Evolutionary conservation across 2,797 vertebrate species (phyloP).

Genomic region (Molossus molossus): DNA sequence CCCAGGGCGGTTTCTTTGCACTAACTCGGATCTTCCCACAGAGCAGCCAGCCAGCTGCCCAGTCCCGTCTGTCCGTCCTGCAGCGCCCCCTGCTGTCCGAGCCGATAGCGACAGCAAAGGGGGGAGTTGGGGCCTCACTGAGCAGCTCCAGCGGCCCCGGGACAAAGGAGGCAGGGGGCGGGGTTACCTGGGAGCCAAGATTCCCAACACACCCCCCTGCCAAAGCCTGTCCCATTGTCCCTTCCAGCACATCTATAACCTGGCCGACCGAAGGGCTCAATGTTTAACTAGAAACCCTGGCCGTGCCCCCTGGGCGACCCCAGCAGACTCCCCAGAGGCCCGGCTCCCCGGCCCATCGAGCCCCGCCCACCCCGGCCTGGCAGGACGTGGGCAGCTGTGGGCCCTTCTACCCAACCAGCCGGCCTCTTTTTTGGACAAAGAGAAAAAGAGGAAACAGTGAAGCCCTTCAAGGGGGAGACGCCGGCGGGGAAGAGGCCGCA

Average conservation of each 20-base stretch:
- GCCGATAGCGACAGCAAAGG: neutral
- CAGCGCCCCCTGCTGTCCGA: slow-evolving; percentile 74
- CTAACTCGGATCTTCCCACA: neutral
- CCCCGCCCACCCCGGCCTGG: rapidly evolving
- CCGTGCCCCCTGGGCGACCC: neutral
- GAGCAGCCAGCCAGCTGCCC: rapidly evolving
- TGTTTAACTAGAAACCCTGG: neutral
- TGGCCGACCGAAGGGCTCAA: neutral
- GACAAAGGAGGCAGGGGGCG: neutral
- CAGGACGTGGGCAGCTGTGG: neutral
- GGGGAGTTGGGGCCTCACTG: rapidly evolving
- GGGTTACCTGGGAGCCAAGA: rapidly evolving
- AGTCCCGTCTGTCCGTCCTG: neutral
- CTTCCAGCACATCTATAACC: neutral
- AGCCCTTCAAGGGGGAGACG: neutral
- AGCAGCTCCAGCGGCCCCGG: rapidly evolving
- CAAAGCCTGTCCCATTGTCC: rapidly evolving
- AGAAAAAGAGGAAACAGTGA: neutral
- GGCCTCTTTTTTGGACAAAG: neutral
- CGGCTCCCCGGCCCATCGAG: too few relatives aligned
- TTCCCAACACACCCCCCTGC: neutral
- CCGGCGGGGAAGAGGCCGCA: rapidly evolving
- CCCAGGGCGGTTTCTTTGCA: neutral
- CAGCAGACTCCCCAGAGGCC: neutral
- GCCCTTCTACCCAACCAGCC: neutral